Conservation (phyloP, 2,797 vertebrate species). For the Pantherophis vulpinus region DNA sequence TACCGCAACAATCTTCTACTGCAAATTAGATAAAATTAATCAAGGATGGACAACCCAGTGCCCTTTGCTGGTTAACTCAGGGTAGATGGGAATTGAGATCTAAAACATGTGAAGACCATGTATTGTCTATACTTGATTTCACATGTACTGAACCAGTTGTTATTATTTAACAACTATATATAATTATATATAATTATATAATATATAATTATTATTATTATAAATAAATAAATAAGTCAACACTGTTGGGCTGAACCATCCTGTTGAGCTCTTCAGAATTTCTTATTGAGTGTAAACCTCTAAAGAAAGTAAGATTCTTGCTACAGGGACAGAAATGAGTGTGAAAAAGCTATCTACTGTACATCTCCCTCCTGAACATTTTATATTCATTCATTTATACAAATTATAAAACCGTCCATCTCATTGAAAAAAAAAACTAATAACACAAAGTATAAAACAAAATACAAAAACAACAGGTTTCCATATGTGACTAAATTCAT, state of each 20-base stretch:
- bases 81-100: not conserved
- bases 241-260: not conserved
- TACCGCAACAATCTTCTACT: not conserved
- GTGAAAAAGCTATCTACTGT: not conserved
- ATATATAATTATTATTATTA: too few relatives aligned
- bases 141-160: not conserved
- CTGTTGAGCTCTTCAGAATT: not conserved
- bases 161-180: too few relatives aligned
- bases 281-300: not conserved
- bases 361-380: not conserved
- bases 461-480: not conserved
- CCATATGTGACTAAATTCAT: not conserved
- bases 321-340: not conserved
- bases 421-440: not conserved
- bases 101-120: not conserved
- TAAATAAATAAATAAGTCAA: too few relatives aligned
- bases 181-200: too few relatives aligned
- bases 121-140: not conserved
- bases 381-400: not conserved
- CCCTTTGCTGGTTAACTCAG: not conserved
- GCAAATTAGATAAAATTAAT: not conserved
- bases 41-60: not conserved
- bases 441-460: not conserved
- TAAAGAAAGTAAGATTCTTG: not conserved
- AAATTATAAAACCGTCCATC: not conserved